phyloP scores from a whole-genome alignment of 2,888 invertebrate species.

The Odontothrips loti region DNA sequence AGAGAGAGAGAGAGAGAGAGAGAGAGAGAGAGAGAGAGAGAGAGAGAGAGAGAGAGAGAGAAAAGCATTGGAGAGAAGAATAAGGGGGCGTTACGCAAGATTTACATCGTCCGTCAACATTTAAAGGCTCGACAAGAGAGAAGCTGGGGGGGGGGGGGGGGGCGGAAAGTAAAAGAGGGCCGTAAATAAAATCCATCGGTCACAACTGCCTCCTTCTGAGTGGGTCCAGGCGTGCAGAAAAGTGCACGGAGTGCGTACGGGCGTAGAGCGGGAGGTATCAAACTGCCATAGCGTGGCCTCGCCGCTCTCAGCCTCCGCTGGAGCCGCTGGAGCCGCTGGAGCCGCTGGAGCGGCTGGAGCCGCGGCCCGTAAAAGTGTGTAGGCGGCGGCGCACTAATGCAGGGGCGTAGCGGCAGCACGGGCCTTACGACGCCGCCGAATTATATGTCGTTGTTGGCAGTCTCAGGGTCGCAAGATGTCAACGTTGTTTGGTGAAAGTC shows the following conservation, averaged over 20 bases:
- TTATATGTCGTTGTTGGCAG: too few species aligned
- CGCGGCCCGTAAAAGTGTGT: too few species aligned
- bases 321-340: too few species aligned
- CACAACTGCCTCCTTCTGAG: constrained; percentile 2
- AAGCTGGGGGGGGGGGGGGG: background rate
- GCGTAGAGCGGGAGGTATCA: background rate
- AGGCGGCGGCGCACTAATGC: too few species aligned
- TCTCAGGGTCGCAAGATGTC: too few species aligned
- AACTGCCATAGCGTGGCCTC: background rate
- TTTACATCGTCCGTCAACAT: constrained; percentile 4
- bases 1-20: too few species aligned
- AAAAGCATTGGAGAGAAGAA: background rate
- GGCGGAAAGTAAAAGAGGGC: background rate
- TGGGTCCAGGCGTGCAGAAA: background rate
- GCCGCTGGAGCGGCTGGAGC: too few species aligned
- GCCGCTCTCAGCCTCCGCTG: background rate
- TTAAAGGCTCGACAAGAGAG: background rate
- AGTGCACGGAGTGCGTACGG: background rate
- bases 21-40: too few species aligned
- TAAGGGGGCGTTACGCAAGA: background rate
- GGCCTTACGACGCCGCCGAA: too few species aligned
- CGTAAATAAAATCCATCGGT: constrained; percentile 11
- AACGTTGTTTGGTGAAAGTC: too few species aligned
- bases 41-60: too few species aligned
- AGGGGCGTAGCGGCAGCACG: too few species aligned